These are phyloP conservation scores for Ramphastos sulfuratus DNA, from an alignment of 2,113 vertebrate species.

Conservation along the genomic window DNA sequence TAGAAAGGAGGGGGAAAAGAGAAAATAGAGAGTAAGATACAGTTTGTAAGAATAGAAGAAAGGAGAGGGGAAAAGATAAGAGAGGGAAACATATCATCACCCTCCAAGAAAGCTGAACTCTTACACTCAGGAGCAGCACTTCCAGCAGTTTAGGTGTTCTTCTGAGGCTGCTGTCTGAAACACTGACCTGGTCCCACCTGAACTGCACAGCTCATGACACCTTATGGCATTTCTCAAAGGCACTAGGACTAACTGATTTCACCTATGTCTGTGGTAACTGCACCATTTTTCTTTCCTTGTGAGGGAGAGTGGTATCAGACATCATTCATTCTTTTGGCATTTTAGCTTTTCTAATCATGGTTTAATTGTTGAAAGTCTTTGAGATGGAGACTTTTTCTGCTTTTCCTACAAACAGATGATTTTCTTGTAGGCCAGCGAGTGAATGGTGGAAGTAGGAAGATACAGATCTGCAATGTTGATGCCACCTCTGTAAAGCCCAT, in stretches of 20 bases:
- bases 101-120: no score
- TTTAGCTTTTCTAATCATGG: neutral
- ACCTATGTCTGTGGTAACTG: neutral
- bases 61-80: no score
- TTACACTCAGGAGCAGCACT: neutral
- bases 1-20: no score
- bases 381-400: neutral
- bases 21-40: no score
- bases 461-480: neutral
- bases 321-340: neutral
- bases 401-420: neutral
- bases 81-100: no score
- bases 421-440: neutral
- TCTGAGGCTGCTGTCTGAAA: neutral
- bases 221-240: neutral
- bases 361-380: neutral
- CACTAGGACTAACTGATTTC: neutral
- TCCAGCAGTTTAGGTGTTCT: neutral
- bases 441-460: neutral
- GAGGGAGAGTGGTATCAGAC: neutral
- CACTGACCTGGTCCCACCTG: neutral
- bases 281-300: neutral
- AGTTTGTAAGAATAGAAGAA: no score
- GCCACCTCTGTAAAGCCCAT: neutral
- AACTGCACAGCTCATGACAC: neutral